Base-by-base conservation (phyloP, 2,797 vertebrate genomes). In the Danio kyathit region DNA sequence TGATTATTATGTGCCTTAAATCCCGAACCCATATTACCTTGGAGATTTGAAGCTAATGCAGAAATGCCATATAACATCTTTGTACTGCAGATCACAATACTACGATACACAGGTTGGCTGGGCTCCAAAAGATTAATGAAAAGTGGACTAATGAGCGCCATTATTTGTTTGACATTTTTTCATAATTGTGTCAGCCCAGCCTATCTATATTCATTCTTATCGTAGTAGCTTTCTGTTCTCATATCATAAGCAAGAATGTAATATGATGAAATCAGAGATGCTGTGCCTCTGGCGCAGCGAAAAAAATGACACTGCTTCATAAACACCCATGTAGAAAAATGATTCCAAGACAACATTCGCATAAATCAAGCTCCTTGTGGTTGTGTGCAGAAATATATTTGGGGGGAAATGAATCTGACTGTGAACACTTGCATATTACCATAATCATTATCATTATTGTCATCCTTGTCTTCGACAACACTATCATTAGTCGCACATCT, bases 141-240 rank as follows among this genome's bases (percentile, higher is more conserved):
- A 74, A 74, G 11, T 43, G 38, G n/a, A 43, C 38, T 43, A 72
- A 56, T 43, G 38, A 56, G 41, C 0, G 11, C 38, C 43, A 14
- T 56, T 72, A 72, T 72, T 72, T 56, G 51, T 56, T 43, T 56
- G n/a, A 17, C 51, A 72, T 19, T 72, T 56, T 38, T 13, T 72
- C 69, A 72, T 56, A 19, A 72, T 72, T 72, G 38, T 72, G 51
- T 56, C 69, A 72, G 38, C 51, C 51, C 51, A 7, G 17, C 51
- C 79, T 85, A 89, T 92, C 90, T 88, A 87, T 88, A 86, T 86
- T 59, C 64, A 85, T 74, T 84, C 88, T 90, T 89, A 83, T 82
- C 57, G 8, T n/a, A 51, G 89, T 91, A 1, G 29, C 29, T 65
- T 88, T 89, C 60, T 52, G 75, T 46, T 76, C 80, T 82, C 84